Evolutionary conservation across 2,113 vertebrate genomes (phyloP).

Genomic region (Mastomys natalensis): DNA sequence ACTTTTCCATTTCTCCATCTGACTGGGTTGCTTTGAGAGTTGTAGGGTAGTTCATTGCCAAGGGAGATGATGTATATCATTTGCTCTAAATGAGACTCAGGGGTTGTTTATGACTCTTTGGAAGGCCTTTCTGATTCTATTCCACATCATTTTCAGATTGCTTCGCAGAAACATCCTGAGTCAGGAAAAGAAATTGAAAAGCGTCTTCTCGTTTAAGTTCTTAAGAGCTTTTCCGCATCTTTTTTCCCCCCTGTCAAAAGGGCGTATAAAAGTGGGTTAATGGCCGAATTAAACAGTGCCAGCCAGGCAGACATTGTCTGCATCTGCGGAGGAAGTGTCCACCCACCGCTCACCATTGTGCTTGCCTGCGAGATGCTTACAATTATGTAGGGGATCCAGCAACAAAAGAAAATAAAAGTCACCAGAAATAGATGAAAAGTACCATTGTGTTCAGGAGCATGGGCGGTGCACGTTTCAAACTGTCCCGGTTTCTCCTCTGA

Average conservation of each 20-base stretch:
- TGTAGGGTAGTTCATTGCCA: neutral
- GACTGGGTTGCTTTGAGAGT: conserved; percentile 21
- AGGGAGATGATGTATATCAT: neutral
- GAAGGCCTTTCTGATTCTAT: conserved; percentile 56
- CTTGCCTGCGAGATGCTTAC: conserved; percentile 57
- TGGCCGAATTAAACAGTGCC: conserved; percentile 52
- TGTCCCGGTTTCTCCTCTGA: conserved; percentile 49
- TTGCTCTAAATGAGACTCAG: neutral
- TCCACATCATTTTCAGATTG: conserved; percentile 60
- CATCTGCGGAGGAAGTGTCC: conserved; percentile 56
- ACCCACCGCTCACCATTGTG: conserved; percentile 56
- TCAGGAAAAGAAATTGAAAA: conserved; percentile 74
- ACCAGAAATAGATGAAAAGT: conserved; percentile 72
- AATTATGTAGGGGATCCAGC: conserved; percentile 62
- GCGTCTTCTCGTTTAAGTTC: conserved; percentile 74
- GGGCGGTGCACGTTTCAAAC: conserved; percentile 31
- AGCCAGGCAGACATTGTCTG: conserved; percentile 50
- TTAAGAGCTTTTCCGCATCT: conserved; percentile 68
- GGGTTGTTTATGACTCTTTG: conserved; percentile 11
- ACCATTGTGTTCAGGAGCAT: conserved; percentile 56
- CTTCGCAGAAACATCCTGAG: conserved; percentile 45
- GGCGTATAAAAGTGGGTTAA: conserved; percentile 72
- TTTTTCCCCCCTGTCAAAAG: conserved; percentile 49
- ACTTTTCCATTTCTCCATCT: neutral
- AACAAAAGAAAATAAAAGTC: conserved; percentile 79